These are phyloP conservation scores for Drosophila ficusphila DNA, from an alignment of 1,140 invertebrate species.

Conservation along the genomic window DNA sequence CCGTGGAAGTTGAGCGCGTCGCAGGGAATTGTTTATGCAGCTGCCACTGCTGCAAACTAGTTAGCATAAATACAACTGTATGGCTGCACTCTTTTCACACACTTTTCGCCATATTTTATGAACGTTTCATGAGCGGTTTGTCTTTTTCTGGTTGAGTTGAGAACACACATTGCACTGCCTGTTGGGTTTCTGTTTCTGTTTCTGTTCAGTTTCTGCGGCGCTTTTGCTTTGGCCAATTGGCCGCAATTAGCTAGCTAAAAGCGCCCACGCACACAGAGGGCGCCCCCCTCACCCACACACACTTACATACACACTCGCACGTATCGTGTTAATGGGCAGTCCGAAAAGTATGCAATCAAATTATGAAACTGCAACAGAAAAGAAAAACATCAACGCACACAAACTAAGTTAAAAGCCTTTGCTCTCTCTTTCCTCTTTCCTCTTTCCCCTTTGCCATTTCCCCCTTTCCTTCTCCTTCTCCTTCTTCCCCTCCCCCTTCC, in stretches of 20 bases:
- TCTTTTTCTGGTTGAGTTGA: constrained; percentile 30
- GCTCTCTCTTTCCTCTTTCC: no score
- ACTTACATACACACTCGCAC: background rate
- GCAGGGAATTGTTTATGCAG: constrained; percentile 65
- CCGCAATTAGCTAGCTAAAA: constrained; percentile 63
- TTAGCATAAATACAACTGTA: constrained; percentile 68
- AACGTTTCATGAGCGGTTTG: constrained; percentile 18
- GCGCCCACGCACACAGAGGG: constrained; percentile 22
- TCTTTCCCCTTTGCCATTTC: no score
- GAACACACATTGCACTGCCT: constrained; percentile 9
- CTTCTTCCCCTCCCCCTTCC: background rate
- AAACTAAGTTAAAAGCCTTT: constrained; percentile 71
- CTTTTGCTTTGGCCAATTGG: constrained; percentile 54
- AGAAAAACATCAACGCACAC: constrained; percentile 21
- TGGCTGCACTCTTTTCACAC: constrained; percentile 12
- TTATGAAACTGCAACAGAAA: constrained; percentile 68
- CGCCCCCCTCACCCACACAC: background rate
- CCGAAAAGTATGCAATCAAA: constrained; percentile 77
- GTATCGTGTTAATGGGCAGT: constrained; percentile 67
- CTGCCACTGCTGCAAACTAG: constrained; percentile 51
- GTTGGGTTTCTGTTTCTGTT: constrained; percentile 20
- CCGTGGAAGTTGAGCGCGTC: constrained; percentile 21
- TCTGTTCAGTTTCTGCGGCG: constrained; percentile 27
- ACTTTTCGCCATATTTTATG: constrained; percentile 2
- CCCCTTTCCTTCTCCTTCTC: no score